phyloP scores from a whole-genome alignment of 2,888 invertebrate species.

The Drosophila neutralis region DNA sequence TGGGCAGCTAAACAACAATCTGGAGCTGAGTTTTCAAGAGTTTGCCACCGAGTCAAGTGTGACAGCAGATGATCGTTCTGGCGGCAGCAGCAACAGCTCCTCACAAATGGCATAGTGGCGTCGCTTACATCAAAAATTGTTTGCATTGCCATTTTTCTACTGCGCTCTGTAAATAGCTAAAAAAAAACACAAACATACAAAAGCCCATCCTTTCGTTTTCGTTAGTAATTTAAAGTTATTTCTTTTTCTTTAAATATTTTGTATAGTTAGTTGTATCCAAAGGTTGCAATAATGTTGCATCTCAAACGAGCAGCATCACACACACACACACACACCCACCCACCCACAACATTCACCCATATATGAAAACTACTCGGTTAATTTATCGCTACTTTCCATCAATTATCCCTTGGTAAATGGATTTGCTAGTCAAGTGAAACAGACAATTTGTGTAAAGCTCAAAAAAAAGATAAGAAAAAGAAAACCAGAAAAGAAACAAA shows the following conservation, averaged over 20 bases:
- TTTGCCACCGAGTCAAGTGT: conserved; percentile 47
- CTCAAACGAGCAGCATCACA: conserved; percentile 73
- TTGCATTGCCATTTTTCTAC: conserved; percentile 15
- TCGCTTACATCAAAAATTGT: conserved; percentile 21
- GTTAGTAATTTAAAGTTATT: conserved; percentile 53
- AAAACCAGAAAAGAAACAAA: conserved; percentile 19
- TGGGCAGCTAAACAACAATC: conserved; percentile 71
- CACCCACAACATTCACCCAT: conserved; percentile 24
- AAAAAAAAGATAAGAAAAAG: conserved; percentile 40
- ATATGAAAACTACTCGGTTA: conserved; percentile 28
- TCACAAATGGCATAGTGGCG: conserved; percentile 66
- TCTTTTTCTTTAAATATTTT: conserved; percentile 55
- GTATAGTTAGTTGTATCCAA: conserved; percentile 74
- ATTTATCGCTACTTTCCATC: conserved; percentile 45
- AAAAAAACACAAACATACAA: conserved; percentile 37
- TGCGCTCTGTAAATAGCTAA: conserved; percentile 41
- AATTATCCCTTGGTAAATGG: conserved; percentile 58
- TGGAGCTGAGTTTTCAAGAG: conserved; percentile 68
- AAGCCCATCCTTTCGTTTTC: conserved; percentile 38
- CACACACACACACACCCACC: conserved; percentile 42
- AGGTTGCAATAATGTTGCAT: conserved; percentile 80
- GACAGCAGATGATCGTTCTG: conserved; percentile 59
- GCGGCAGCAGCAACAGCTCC: conserved; percentile 65
- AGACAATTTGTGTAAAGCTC: conserved; percentile 69
- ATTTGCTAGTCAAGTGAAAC: conserved; percentile 78